phyloP scores from a whole-genome alignment of 2,797 vertebrate species.

The Ispidina lecontei region DNA sequence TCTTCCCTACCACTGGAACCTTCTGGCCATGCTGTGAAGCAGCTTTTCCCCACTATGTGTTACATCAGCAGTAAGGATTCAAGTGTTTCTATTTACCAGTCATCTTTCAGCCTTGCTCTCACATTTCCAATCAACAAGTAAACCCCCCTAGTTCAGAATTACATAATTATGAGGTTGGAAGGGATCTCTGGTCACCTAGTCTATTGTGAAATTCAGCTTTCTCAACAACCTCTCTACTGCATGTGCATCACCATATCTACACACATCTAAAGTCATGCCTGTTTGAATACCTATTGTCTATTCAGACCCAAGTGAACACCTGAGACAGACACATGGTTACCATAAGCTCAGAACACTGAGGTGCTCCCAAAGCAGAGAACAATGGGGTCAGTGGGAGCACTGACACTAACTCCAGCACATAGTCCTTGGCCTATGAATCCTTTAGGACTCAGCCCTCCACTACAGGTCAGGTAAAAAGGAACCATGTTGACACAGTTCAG shows the following conservation, averaged over 20 bases:
- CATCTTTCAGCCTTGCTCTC: neutral
- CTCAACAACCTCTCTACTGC: neutral
- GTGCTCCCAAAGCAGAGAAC: neutral
- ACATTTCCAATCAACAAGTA: neutral
- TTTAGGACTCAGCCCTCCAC: neutral
- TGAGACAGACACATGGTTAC: fast-evolving
- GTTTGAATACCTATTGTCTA: neutral
- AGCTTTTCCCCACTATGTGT: neutral
- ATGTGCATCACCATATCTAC: fast-evolving
- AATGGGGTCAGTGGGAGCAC: neutral
- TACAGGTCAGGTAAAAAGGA: neutral
- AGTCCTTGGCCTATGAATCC: neutral
- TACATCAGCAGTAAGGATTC: neutral
- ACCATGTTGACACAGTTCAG: neutral
- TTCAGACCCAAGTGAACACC: fast-evolving
- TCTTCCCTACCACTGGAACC: neutral
- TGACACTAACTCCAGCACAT: neutral
- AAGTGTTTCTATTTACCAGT: neutral
- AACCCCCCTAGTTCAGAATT: neutral
- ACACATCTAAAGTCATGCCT: neutral
- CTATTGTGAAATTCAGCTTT: neutral
- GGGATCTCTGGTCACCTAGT: neutral
- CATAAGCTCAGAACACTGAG: neutral
- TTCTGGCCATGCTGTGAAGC: neutral
- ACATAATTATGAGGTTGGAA: neutral